A percentile compares a stretch with the other conserved stretches of the same genome.
phyloP scores from a whole-genome alignment of 1,140 invertebrate genomes.

The Scaptodrosophila lebanonensis region DNA sequence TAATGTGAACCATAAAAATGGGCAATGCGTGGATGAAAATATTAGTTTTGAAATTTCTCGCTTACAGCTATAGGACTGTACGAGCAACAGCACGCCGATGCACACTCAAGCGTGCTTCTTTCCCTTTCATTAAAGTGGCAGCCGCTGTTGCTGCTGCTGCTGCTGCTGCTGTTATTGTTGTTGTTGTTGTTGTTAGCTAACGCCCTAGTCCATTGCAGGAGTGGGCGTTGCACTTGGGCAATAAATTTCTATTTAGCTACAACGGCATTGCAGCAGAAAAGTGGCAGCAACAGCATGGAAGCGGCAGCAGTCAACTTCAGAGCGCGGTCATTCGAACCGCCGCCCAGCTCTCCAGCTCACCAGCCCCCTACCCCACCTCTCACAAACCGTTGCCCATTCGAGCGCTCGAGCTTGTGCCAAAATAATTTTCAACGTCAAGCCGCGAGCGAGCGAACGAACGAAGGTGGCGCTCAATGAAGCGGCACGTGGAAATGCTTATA shows the following conservation, averaged over 20 bases:
- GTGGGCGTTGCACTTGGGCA: constrained; percentile 65
- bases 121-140: constrained; percentile 45
- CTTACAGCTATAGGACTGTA: too few species aligned
- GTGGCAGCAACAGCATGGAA: too few species aligned
- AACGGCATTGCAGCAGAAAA: constrained; percentile 22
- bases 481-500: constrained; percentile 73
- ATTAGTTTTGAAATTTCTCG: too few species aligned
- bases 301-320: neutral
- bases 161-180: too few species aligned
- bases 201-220: too few species aligned
- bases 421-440: constrained; percentile 34
- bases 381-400: neutral
- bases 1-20: too few species aligned
- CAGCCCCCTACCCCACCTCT: constrained; percentile 14
- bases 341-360: constrained; percentile 26
- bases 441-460: constrained; percentile 5
- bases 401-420: constrained; percentile 11
- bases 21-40: too few species aligned
- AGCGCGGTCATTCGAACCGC: constrained; percentile 30
- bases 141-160: constrained; percentile 20
- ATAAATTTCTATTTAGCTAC: constrained; percentile 72
- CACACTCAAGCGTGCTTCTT: constrained; percentile 13
- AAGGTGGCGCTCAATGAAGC: constrained; percentile 53
- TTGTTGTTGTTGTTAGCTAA: too few species aligned
- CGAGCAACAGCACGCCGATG: neutral